Base-by-base conservation (phyloP, 2,888 invertebrate genomes). In the Tricholauxania praeusta region DNA sequence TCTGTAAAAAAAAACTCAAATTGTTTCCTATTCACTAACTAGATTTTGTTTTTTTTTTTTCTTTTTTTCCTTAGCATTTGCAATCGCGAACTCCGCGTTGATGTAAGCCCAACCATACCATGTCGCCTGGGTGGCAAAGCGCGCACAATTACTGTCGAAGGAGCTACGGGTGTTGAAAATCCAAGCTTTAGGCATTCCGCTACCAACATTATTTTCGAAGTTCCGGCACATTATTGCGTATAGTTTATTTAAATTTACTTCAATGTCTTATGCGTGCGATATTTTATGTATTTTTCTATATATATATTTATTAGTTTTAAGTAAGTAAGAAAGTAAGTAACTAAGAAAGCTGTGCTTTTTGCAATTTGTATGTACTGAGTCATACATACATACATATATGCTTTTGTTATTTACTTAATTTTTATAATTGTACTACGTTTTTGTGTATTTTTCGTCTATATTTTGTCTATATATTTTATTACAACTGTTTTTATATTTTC, bases 91-190 rank as follows among this genome's bases (percentile, higher is more conserved):
- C 86, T 97, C 32, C 88, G 90, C 28, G 94, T 96, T 3, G 90
- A 91, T 81, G 92, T 92, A 28, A 92, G 92, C 53, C 92, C 92
- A 75, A 92, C 91, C 3, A 92, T 96, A 74, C 91, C 93, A 78
- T 96, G 96, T 85, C 94, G 93, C 83, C 89, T 98, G 77, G 97
- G 96, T 65, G 94, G 94, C 79, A 96, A 96, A 88, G 89, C 91
- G n/a, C 84, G 86, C 72, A 82, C 83, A 51, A 85, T 88, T 75
- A 79, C 82, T 39, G 80, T 88, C 63, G 86, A 88, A 79, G 87
- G 84, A 66, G 83, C 80, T 15, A 74, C 83, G 48, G 84, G 85
- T 71, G 83, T 87, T 28, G 86, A 87, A 71, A 83, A 79, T 74
- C 86, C 87, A 12, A 83, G 78, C 74, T 88, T 88, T 77, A 82